A percentile compares a stretch with the other conserved stretches of the same genome.
Evolutionary conservation across 2,797 vertebrate species (phyloP).

Genomic region (Echiichthys vipera): DNA sequence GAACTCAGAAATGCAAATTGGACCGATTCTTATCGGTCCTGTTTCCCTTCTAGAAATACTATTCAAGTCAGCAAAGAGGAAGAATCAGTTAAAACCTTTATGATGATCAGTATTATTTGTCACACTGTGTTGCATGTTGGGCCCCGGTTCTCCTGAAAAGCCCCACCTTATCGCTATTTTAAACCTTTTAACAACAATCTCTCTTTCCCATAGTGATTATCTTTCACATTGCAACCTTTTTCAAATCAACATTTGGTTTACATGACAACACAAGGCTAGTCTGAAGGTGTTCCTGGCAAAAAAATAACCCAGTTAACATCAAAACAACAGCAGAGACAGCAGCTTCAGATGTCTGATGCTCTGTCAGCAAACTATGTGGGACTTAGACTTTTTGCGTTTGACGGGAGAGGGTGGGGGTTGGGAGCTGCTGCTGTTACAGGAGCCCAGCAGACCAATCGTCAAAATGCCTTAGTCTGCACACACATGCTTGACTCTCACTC

Average conservation of each 20-base stretch:
- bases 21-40: constrained; percentile 66
- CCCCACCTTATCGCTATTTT: neutral
- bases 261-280: constrained; percentile 10
- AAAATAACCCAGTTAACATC: constrained; percentile 38
- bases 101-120: constrained; percentile 20
- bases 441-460: constrained; percentile 50
- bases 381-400: constrained; percentile 34
- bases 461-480: constrained; percentile 50
- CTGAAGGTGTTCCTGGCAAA: constrained; percentile 28
- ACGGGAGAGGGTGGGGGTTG: constrained; percentile 16
- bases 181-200: constrained; percentile 1
- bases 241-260: constrained; percentile 24
- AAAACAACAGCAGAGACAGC: constrained; percentile 57
- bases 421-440: constrained; percentile 36
- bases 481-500: constrained; percentile 49
- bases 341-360: constrained; percentile 36
- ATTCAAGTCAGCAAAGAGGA: constrained; percentile 67
- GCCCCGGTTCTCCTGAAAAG: neutral
- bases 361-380: constrained; percentile 68
- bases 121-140: constrained; percentile 1
- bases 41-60: constrained; percentile 72
- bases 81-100: constrained; percentile 37
- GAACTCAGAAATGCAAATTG: constrained; percentile 85
- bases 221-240: neutral
- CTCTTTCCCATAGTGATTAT: neutral